Evolutionary conservation across 92 coral and sea anemone species (phyloP), one percentile per base, ranked within the genome.

Genomic region (Pocillopora meandrina): DNA sequence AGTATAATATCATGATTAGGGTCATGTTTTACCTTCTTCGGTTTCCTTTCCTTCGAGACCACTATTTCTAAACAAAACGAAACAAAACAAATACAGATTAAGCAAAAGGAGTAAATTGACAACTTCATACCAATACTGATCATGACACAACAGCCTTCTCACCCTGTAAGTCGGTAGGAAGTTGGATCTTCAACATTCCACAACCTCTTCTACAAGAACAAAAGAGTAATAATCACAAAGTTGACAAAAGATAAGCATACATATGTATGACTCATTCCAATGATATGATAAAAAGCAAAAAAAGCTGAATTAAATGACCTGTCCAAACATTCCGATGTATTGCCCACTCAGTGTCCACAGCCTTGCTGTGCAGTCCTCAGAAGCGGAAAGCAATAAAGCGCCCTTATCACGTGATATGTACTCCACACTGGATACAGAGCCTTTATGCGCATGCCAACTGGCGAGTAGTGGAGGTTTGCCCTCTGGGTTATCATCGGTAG

Each of bases 261-360:
- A 42, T 26, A 26, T 26, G 31, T 26, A 26, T 57, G 61, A 7
- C 52, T 42, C 52, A 3, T 42, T 42, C 52, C 52, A 42, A 26
- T 42, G 52, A 42, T 3, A 42, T 42, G 52, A 42, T 1, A 26
- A 26, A 26, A 26, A 26, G 31, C 31, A 26, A 26, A 26, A 26
- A 26, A 26, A 26, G 31, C 31, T 26, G 31, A 26, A 26, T 26
- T 26, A 26, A 26, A 26, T 26, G 64, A 95, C 98, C 95, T 95
- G 98, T 2, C 98, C 98, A 83, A 95, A 95, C 98, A 95, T 94
- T 84, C 98, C 95, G 52, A 95, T 78, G 34, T 86, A 88, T 16
- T 94, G 86, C 19, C 93, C 98, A 21, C 92, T 80, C 56, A 88
- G n/a, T 34, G 96, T 92, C 98, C 98, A 95, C 65, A 95, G 83